Evolutionary conservation across 2,888 invertebrate genomes (phyloP).

Genomic region (Oithona nana): DNA sequence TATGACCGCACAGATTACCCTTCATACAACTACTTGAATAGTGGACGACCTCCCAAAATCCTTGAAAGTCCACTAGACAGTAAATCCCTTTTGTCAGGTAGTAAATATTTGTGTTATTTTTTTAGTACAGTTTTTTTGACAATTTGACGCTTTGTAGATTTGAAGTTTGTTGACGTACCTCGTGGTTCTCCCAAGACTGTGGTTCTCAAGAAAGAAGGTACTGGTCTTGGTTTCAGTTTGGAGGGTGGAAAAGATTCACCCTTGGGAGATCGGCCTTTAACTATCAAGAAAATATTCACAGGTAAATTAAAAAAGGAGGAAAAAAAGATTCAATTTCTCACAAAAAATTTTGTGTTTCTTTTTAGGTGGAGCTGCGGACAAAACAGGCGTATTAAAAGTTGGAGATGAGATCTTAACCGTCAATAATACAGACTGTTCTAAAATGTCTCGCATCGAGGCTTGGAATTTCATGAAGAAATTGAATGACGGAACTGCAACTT

Average conservation of each 20-base stretch:
- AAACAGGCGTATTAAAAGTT: constrained; percentile 56
- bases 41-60: constrained; percentile 23
- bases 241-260: constrained; percentile 85
- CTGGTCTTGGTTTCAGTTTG: constrained; percentile 79
- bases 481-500: constrained; percentile 57
- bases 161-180: constrained; percentile 21
- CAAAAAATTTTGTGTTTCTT: no score
- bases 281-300: constrained; percentile 80
- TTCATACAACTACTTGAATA: constrained; percentile 19
- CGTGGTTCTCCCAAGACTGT: constrained; percentile 38
- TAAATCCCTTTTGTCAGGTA: constrained; percentile 23
- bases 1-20: constrained; percentile 13
- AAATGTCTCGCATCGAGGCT: constrained; percentile 77
- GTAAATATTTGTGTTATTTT: no score
- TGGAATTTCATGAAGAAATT: constrained; percentile 82
- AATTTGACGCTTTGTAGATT: constrained; percentile 16
- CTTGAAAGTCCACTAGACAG: constrained; percentile 23
- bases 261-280: constrained; percentile 65
- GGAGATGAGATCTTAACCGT: constrained; percentile 72
- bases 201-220: constrained; percentile 48
- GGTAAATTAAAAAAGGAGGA: no score
- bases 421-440: constrained; percentile 56
- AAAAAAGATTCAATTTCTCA: no score
- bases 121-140: constrained; percentile 12
- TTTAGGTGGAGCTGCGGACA: constrained; percentile 71